Evolutionary conservation across 1,140 invertebrate genomes (phyloP), one percentile per base, ranked within the genome.

Genomic region (Maniola jurtina): DNA sequence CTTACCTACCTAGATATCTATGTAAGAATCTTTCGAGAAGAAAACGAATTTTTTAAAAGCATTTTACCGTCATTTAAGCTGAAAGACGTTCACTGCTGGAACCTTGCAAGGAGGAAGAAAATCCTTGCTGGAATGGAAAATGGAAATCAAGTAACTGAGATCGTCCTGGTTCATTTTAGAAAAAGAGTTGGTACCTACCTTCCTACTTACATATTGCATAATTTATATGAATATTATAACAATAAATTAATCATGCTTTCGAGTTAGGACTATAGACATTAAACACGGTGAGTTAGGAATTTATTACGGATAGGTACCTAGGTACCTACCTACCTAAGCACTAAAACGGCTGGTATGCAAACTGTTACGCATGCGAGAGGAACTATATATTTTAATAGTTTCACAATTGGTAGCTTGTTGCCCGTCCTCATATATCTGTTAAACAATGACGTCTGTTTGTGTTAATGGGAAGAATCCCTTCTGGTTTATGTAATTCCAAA

Each of bases 381-480:
- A 55, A 55, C 52, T 55, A 55, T 55, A 55, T 55, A 55, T 55
- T 55, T 55, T 25, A 55, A 55, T 34, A 55, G 52, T 55, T 55
- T 55, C 52, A 55, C 52, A 55, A 55, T 55, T 55, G 52, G 25
- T 55, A 55, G 52, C 52, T 33, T 55, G 52, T 55, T 55, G 52
- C n/a, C 25, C 52, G 52, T 55, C 25, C 35, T 40, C 48, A 16
- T 61, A 52, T 61, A 61, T 62, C 50, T 38, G 36, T 40, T 62
- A 38, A 62, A 62, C 60, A 62, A 62, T 50, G 60, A 54, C 35
- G 60, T 50, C 14, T 52, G 52, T 62, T 52, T 40, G 60, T 52
- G 14, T n/a, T 25, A 50, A 47, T 15, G n/a, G 60, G 9, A 61
- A 35, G 50, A 13, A 14, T 34, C 48, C 25, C 25, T 62, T 52